Base-by-base conservation (phyloP, 2,113 vertebrate genomes). In the Alexandromys fortis region DNA sequence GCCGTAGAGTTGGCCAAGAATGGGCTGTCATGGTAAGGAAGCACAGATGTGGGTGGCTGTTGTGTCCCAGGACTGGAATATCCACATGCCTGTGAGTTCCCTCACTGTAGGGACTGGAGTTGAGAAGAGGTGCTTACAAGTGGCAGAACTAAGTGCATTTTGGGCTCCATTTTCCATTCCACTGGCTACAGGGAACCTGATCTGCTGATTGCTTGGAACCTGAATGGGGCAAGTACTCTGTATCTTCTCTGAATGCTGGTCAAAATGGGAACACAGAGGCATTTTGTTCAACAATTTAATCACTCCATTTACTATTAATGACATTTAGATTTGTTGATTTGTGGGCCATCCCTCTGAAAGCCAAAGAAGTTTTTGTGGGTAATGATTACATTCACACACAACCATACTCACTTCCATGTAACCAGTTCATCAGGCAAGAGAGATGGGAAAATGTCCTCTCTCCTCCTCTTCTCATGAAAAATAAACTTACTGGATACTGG, bases 41-140 rank as follows among this genome's bases (percentile, higher is more conserved):
- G 8, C 8, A 68, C 7, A 33, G 35, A 38, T 26, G 3, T 47
- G 26, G 3, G 33, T 45, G 13, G 61, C 49, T 9, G 4, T 86
- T 82, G 67, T 28, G 47, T 49, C 24, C 82, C n/a, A 70, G 87
- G 47, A 38, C 38, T n/a, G 14, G 42, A 77, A 73, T n/a, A 47
- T 10, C 38, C 3, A 12, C 3, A 1, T 47, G n/a, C 2, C 3
- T 45, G 8, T 63, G 26, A 47, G 14, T 65, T 12, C 7, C 28
- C 52, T 91, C 33, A 9, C 68, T 92, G 1, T 47, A 8, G 52
- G 47, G 4, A 3, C 12, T 75, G 21, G 75, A 77, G 30, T 11
- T 58, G 12, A 45, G 78, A 35, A 24, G 24, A 82, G 65, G 12
- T 16, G 21, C 52, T 24, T 61, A 19, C 38, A 35, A 26, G 35